phyloP scores from a whole-genome alignment of 2,113 vertebrate species.

The Strix aluco region DNA sequence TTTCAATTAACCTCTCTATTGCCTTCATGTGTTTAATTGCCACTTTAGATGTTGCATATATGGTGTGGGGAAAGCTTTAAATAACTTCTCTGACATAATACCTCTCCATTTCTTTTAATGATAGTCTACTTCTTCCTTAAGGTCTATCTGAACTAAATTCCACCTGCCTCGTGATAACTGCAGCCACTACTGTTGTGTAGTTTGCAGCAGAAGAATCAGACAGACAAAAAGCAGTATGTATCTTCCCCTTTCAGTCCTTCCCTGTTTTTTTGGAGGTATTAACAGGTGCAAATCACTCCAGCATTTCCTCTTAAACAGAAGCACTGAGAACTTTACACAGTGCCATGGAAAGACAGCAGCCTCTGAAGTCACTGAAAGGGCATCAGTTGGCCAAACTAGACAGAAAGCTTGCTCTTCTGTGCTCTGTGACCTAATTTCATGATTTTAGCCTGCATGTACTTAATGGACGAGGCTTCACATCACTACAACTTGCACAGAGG shows the following conservation, averaged over 20 bases:
- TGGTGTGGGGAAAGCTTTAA: background rate
- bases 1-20: constrained; percentile 7
- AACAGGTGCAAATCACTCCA: background rate
- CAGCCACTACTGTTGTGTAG: background rate
- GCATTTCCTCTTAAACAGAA: background rate
- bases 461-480: background rate
- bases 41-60: background rate
- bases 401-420: background rate
- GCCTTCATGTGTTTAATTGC: background rate
- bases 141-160: background rate
- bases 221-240: accelerated
- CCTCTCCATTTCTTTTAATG: background rate
- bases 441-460: background rate
- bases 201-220: background rate
- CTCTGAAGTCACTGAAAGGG: background rate
- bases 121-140: background rate
- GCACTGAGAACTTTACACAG: background rate
- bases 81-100: background rate
- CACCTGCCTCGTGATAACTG: background rate
- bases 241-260: background rate
- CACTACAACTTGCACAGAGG: background rate
- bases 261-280: background rate
- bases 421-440: background rate
- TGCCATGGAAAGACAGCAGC: background rate
- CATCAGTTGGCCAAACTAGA: background rate